A percentile compares a stretch with the other conserved stretches of the same genome.
phyloP scores from a whole-genome alignment of 2,888 invertebrate species.

The Drosophila neotestacea region DNA sequence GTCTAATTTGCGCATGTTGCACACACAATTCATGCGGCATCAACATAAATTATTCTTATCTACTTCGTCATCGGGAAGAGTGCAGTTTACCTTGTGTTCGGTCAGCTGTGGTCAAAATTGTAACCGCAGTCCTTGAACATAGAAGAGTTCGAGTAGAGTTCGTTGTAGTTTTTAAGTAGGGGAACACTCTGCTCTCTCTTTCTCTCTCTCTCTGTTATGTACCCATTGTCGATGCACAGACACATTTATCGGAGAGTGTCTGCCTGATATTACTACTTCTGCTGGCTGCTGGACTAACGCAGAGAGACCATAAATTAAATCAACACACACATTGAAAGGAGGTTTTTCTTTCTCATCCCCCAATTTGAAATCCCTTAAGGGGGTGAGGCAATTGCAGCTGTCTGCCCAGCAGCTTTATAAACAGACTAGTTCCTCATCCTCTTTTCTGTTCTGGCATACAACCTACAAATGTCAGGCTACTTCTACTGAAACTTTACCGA shows the following conservation, averaged over 20 bases:
- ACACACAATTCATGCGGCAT: constrained; percentile 68
- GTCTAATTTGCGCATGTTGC: constrained; percentile 77
- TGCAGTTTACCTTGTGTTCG: constrained; percentile 74
- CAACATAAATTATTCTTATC: constrained; percentile 79
- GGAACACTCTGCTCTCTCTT: background rate
- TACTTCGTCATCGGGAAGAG: constrained; percentile 75
- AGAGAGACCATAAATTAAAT: constrained; percentile 74
- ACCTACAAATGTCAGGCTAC: constrained; percentile 40
- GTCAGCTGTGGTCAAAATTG: constrained; percentile 66
- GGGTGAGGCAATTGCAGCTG: constrained; percentile 52
- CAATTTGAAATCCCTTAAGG: background rate
- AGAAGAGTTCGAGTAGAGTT: constrained; percentile 7
- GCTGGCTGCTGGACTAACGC: constrained; percentile 56
- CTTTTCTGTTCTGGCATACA: background rate
- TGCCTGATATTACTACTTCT: constrained; percentile 22
- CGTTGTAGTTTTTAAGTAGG: constrained; percentile 1
- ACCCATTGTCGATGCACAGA: constrained; percentile 73
- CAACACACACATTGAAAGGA: constrained; percentile 55
- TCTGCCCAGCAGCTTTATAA: constrained; percentile 39
- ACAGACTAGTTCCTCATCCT: constrained; percentile 17
- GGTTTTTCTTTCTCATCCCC: background rate
- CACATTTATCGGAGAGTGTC: constrained; percentile 68
- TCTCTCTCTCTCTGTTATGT: constrained; percentile 17
- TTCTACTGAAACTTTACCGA: constrained; percentile 17
- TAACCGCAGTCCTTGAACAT: constrained; percentile 68